Evolutionary conservation across 2,797 vertebrate genomes (phyloP), one percentile per base, ranked within the genome.

Genomic region (Onychomys torridus): DNA sequence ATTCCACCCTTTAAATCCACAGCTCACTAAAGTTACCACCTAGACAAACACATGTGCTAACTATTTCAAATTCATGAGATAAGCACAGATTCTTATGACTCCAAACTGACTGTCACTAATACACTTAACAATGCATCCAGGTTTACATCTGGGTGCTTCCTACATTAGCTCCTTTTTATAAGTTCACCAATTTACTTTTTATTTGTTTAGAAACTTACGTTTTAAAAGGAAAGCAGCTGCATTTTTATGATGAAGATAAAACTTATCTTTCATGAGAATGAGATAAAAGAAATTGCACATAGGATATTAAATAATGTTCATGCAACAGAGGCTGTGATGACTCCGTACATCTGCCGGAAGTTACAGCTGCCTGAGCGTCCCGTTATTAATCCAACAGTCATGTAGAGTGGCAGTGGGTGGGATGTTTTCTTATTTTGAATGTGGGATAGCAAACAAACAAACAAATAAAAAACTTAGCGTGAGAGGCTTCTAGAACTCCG

Each of bases 171-270:
- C 34, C 67, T 91, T 92, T 89, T 75, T 89, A 89, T 63, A 82
- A 93, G 34, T 61, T n/a, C 37, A 79, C 89, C 85, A 46, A 9
- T 81, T 93, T 93, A 37, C 65, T 89, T 97, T 93, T 71, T 88
- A 84, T 93, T 90, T 95, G 57, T 83, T 91, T 90, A 96, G 67
- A 34, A 85, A 92, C 17, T 37, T 57, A 65, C 8, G 77, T 88
- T 85, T 67, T 65, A 49, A 93, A 93, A 63, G 34, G 46, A 82
- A 90, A 94, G 43, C 81, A 98, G 73, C 46, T 88, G 37, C 43
- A n/a, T 57, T 7, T 59, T 96, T 93, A 71, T 85, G 40, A 59
- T 69, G 34, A 92, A 95, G 73, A 89, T 57, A 95, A 91, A 96
- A 87, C 40, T 91, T 90, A 84, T 13, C 46, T 93, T 89, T 92